Percentiles rank a stretch among this genome's conserved stretches.
These are phyloP conservation scores for Miniopterus natalensis DNA, from an alignment of 2,113 vertebrate species.

Conservation along the genomic window DNA sequence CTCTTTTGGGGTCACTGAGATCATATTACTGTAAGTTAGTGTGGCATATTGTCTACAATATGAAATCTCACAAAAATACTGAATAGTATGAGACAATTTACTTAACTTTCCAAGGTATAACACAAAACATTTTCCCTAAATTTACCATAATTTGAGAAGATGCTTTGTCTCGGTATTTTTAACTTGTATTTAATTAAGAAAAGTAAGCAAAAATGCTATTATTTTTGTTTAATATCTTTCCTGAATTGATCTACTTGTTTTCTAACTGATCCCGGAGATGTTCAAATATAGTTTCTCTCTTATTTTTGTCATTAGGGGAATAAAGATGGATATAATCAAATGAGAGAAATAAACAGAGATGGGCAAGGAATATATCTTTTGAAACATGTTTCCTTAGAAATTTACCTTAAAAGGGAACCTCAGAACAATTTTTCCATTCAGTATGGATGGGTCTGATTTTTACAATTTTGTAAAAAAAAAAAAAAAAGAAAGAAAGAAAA, in stretches of 20 bases:
- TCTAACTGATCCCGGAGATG: background rate
- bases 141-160: background rate
- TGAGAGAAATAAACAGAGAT: background rate
- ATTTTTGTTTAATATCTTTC: background rate
- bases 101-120: background rate
- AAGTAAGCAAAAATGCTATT: background rate
- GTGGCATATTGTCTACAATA: background rate
- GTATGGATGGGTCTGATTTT: background rate
- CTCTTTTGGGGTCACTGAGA: background rate
- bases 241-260: background rate
- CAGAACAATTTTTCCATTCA: background rate
- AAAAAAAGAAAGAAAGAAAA: background rate
- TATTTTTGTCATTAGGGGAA: background rate
- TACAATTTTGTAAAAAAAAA: background rate
- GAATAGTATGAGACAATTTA: background rate
- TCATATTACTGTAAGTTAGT: background rate
- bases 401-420: background rate
- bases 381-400: background rate
- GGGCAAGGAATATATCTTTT: background rate
- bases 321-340: background rate
- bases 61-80: slow-evolving; percentile 3
- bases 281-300: background rate
- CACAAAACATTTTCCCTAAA: background rate
- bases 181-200: background rate
- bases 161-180: background rate